These are phyloP conservation scores for Helicolenus hilgendorfi DNA, from an alignment of 2,797 vertebrate species.

Conservation along the genomic window DNA sequence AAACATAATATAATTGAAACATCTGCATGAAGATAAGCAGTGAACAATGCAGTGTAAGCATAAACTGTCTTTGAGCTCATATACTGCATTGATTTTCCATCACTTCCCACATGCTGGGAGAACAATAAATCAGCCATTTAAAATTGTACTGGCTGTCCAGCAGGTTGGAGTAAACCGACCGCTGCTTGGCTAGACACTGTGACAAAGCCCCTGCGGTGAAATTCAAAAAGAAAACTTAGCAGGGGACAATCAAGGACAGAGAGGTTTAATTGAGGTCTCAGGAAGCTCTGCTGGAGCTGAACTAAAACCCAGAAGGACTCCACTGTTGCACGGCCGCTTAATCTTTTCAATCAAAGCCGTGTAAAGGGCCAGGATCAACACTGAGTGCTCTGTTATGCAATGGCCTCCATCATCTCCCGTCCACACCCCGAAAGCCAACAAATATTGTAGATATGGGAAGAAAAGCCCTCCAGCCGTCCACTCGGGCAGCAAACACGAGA, in stretches of 20 bases:
- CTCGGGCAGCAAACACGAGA: slow-evolving; percentile 39
- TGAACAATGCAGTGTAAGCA: slow-evolving; percentile 68
- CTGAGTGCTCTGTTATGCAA: slow-evolving; percentile 48
- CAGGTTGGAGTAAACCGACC: slow-evolving; percentile 16
- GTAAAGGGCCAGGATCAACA: slow-evolving; percentile 47
- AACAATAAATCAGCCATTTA: slow-evolving; percentile 68
- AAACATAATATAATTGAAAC: slow-evolving; percentile 51
- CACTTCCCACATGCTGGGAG: slow-evolving; percentile 52
- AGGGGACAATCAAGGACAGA: slow-evolving; percentile 72
- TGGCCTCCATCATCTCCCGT: slow-evolving; percentile 2
- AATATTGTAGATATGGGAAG: slow-evolving; percentile 19
- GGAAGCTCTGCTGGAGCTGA: slow-evolving; percentile 54
- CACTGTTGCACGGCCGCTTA: slow-evolving; percentile 40
- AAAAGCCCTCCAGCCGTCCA: slow-evolving; percentile 18
- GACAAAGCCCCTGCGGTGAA: slow-evolving; percentile 38
- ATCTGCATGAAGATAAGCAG: slow-evolving; percentile 65
- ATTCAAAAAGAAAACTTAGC: slow-evolving; percentile 51
- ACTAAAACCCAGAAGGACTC: slow-evolving; percentile 32
- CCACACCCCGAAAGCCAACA: slow-evolving; percentile 14
- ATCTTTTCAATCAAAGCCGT: slow-evolving; percentile 70
- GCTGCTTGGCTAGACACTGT: slow-evolving; percentile 8
- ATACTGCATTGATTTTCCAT: slow-evolving; percentile 77
- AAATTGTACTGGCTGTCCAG: slow-evolving; percentile 35
- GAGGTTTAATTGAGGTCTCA: slow-evolving; percentile 72
- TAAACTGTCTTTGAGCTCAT: slow-evolving; percentile 43